Base-by-base conservation (phyloP, 1,140 invertebrate genomes). In the Sinella curviseta region DNA sequence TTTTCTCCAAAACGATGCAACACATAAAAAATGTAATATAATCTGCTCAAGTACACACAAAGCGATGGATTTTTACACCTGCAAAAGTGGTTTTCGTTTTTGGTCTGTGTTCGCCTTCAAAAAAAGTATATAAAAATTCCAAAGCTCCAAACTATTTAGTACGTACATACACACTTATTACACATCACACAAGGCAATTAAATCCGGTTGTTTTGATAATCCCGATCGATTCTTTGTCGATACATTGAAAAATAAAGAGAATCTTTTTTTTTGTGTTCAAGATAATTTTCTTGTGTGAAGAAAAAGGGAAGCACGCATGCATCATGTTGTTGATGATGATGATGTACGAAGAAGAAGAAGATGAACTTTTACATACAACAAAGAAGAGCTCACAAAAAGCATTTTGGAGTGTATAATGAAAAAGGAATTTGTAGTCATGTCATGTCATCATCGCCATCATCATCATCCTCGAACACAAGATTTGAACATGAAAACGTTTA, bases 381-480 rank as follows among this genome's bases (percentile, higher is more conserved):
- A 48, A 48, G 20, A 48, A 48, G 20, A 48, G 8, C 39, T 48
- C 20, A 12, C 39, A 48, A 48, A 48, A 20, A 48, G 20, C 20
- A 48, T 48, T 48, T 20, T 48, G 39, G 39, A 48, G 39, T 48
- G 39, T 20, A 48, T 70, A 70, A 70, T 70, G 65, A 33, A 70
- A 70, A 33, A 70, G 31, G 65, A 70, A 70, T 70, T 70, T 70
- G 65, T 70, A 70, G 65, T 70, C 65, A 70, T 70, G 65, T 70
- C 65, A 70, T 70, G 65, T 70, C 30, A 70, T 70, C 65, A n/a
- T 65, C 26, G 20, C 20, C 39, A 48, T 48, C 57, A 26, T 26
- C 24, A 60, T 26, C 57, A 60, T 60, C 57, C 8, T 60, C 57
- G 57, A 60, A 60, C 57, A 26, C 24, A 24, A 17, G 14, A 48